A percentile compares a stretch with the other conserved stretches of the same genome.
phyloP scores from a whole-genome alignment of 1,140 invertebrate species.

The Chionoecetes opilio region DNA sequence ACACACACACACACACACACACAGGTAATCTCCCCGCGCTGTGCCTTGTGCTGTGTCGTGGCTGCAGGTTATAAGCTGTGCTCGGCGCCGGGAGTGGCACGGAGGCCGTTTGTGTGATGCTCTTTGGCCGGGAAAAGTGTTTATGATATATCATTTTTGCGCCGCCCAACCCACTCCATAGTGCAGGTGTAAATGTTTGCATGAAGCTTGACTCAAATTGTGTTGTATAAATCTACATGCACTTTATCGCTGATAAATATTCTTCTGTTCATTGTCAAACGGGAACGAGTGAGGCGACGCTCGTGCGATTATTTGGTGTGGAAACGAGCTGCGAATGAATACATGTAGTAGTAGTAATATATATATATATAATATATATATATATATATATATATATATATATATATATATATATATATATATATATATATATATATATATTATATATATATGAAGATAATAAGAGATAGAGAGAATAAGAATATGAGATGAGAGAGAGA shows the following conservation, averaged over 20 bases:
- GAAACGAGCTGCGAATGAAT: conserved; percentile 2
- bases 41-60: not conserved
- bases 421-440: conserved; percentile 50
- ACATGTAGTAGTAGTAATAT: not conserved
- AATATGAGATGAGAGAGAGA: too few species aligned
- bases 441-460: conserved; percentile 39
- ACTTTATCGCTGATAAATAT: conserved; percentile 31
- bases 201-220: conserved; percentile 17
- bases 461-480: too few species aligned
- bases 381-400: conserved; percentile 22
- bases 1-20: too few species aligned
- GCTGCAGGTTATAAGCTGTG: conserved; percentile 18
- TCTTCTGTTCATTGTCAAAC: not conserved
- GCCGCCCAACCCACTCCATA: not conserved
- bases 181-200: conserved; percentile 3
- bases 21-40: not conserved
- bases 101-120: conserved; percentile 15
- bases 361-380: not conserved
- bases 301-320: not conserved
- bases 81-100: not conserved
- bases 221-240: conserved; percentile 17
- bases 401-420: conserved; percentile 40
- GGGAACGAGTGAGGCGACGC: conserved; percentile 1
- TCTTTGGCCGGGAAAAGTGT: not conserved
- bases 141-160: conserved; percentile 4